A percentile compares a stretch with the other conserved stretches of the same genome.
Evolutionary conservation across 2,797 vertebrate species (phyloP).

Genomic region (Schizopygopsis malacanthus): DNA sequence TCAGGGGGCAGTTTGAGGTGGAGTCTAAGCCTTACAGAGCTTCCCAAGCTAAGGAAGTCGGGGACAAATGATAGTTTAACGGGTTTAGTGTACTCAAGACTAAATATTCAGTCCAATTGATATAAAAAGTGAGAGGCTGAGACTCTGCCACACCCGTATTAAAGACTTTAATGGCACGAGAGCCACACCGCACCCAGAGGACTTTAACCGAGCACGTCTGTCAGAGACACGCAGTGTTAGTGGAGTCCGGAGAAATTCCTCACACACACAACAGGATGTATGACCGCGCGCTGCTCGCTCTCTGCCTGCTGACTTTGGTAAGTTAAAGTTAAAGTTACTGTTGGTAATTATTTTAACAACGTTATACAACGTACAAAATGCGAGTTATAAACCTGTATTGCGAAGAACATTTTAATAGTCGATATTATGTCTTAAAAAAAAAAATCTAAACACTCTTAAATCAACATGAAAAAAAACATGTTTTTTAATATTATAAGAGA

Average conservation of each 20-base stretch:
- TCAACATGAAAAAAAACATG: neutral
- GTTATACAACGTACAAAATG: too few species aligned
- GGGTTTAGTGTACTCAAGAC: neutral
- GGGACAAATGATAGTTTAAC: neutral
- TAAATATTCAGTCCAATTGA: neutral
- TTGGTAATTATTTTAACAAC: too few species aligned
- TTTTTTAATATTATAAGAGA: neutral
- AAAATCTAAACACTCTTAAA: neutral
- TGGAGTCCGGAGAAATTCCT: constrained; percentile 3
- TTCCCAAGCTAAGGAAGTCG: constrained; percentile 29
- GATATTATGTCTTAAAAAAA: rapidly evolving
- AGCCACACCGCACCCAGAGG: constrained; percentile 33
- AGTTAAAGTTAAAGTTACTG: constrained; percentile 20
- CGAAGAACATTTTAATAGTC: neutral
- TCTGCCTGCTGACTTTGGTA: constrained; percentile 45
- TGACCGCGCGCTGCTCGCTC: constrained; percentile 10
- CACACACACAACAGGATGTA: constrained; percentile 40
- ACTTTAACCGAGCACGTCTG: constrained; percentile 36
- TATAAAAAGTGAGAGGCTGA: neutral
- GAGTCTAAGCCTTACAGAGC: constrained; percentile 21
- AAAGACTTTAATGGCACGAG: constrained; percentile 27
- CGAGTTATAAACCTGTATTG: neutral
- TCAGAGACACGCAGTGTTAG: constrained; percentile 1
- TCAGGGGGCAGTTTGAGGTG: constrained; percentile 28
- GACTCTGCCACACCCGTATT: constrained; percentile 37